Evolutionary conservation across 2,797 vertebrate species (phyloP).

Genomic region (Tympanoctomys barrerae): DNA sequence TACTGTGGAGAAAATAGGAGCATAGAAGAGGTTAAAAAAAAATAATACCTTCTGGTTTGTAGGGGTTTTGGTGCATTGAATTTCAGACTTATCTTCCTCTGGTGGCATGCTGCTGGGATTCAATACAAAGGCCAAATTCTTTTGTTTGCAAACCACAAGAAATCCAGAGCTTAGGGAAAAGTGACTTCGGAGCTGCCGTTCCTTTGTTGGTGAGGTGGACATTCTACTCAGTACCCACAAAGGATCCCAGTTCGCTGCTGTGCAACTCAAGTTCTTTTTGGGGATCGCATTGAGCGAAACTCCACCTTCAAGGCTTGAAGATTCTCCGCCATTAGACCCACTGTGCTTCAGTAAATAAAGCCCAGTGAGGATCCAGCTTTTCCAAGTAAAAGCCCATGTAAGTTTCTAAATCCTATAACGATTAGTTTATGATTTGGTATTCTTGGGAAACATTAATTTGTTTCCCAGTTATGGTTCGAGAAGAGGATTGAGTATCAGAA

Average conservation of each 20-base stretch:
- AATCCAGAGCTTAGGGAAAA: not conserved
- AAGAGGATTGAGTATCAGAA: not conserved
- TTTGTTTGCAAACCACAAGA: not conserved
- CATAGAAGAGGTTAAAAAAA: not conserved
- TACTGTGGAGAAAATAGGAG: not conserved
- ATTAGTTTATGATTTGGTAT: constrained; percentile 12
- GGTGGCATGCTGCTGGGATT: not conserved
- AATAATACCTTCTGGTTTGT: not conserved
- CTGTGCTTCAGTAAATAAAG: not conserved
- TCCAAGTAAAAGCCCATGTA: not conserved
- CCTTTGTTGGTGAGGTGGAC: not conserved
- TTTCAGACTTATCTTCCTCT: constrained; percentile 1
- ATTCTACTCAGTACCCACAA: not conserved
- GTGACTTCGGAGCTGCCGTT: not conserved
- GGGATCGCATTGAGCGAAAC: not conserved
- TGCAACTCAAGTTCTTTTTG: not conserved
- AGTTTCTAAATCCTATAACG: constrained; percentile 19
- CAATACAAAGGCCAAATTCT: not conserved
- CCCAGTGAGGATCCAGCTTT: not conserved
- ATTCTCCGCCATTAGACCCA: not conserved
- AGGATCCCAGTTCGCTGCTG: not conserved
- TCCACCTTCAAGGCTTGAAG: not conserved
- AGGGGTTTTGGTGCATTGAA: not conserved
- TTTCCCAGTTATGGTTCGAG: not conserved
- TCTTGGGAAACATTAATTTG: constrained; percentile 36